A percentile compares a stretch with the other conserved stretches of the same genome.
phyloP scores from a whole-genome alignment of 2,888 invertebrate species.

The Sussaba pulchella region DNA sequence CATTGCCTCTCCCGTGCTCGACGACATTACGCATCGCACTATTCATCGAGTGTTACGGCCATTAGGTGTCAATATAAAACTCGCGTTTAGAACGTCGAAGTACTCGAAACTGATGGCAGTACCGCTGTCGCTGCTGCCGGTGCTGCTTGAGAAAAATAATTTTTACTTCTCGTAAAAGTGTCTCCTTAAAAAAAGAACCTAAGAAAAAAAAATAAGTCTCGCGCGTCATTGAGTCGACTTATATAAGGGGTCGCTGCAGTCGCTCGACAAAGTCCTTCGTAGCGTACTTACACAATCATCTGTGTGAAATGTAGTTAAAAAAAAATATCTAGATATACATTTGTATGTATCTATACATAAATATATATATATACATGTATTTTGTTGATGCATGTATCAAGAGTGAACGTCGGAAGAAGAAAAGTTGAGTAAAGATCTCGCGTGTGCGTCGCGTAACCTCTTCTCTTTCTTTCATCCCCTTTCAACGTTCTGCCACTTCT shows the following conservation, averaged over 20 bases:
- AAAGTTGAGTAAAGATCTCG: constrained; percentile 47
- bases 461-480: constrained; percentile 52
- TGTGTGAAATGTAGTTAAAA: neutral
- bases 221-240: constrained; percentile 62
- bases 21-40: neutral
- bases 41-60: constrained; percentile 31
- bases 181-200: constrained; percentile 10
- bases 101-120: neutral
- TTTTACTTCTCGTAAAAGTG: constrained; percentile 51
- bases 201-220: constrained; percentile 44
- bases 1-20: neutral
- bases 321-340: too few relatives aligned
- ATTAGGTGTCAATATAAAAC: constrained; percentile 36
- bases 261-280: constrained; percentile 60
- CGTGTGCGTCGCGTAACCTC: constrained; percentile 57
- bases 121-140: neutral
- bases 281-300: constrained; percentile 38
- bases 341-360: too few relatives aligned
- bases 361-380: neutral
- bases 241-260: constrained; percentile 32
- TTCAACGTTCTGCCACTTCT: constrained; percentile 59
- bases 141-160: constrained; percentile 56
- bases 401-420: constrained; percentile 2
- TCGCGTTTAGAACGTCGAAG: constrained; percentile 20
- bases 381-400: constrained; percentile 1